Evolutionary conservation across 2,113 vertebrate genomes (phyloP), one percentile per base, ranked within the genome.

Genomic region (Cavia aperea): DNA sequence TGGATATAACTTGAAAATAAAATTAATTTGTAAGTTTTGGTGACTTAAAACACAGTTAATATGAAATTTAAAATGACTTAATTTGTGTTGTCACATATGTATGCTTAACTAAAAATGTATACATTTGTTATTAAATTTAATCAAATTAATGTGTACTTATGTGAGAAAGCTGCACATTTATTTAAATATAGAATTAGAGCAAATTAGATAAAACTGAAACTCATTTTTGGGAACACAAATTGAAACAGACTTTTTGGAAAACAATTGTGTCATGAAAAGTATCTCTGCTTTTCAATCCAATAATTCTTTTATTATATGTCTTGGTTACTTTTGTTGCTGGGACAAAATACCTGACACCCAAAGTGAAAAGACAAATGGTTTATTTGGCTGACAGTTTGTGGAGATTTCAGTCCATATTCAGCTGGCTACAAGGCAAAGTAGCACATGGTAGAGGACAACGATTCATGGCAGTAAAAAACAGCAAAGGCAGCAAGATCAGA

Each of bases 121-220:
- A 65, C 87, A 66, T 89, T 33, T 90, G 8, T 56, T 54, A 18
- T 75, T 92, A 39, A 66, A 88, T 90, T 73, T 43, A 88, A 89
- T 83, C 72, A 86, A 26, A 84, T 70, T 84, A 75, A 86, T 75
- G 43, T 86, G 33, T 12, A 43, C 33, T 14, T 13, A 9, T 39
- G 0, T 63, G 51, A 62, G 36, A 56, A n/a, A 26, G 46, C 56
- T 6, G 10, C 2, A 58, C 39, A 54, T 66, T 21, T 24, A 73
- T 79, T 77, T 73, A 85, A 72, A 85, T 60, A 86, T 4, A 16
- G 39, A 68, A 62, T 54, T 54, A 12, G 5, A 23, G 23, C 2
- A 16, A 21, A 70, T 68, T 39, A 93, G 31, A 39, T 60, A 2
- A 87, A 91, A 89, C 7, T 65, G 24, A 90, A 93, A n/a, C 3